Evolutionary conservation across 1,140 invertebrate species (phyloP).

Genomic region (Chironomus striatipennis): DNA sequence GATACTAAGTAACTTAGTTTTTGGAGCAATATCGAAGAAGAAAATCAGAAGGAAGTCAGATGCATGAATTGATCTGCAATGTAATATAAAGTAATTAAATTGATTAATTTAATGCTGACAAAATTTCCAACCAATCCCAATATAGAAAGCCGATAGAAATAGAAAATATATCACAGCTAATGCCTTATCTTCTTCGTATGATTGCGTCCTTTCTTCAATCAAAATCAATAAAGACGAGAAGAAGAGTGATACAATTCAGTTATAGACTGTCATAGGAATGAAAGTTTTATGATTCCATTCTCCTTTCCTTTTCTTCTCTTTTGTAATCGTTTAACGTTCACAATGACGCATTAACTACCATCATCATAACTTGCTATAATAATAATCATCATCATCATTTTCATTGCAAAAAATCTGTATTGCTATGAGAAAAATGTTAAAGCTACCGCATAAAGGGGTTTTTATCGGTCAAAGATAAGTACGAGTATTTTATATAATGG

Average conservation of each 20-base stretch:
- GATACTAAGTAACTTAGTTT: no score
- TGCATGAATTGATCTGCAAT: no score
- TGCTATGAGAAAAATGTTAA: no score
- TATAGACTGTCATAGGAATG: not conserved
- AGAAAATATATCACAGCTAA: conserved; percentile 2
- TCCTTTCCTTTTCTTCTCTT: not conserved
- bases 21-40: no score
- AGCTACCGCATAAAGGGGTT: no score
- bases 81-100: no score
- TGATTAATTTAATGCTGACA: no score
- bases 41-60: no score
- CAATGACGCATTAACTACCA: conserved; percentile 7
- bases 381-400: not conserved
- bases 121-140: no score
- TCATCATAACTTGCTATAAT: not conserved
- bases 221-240: not conserved
- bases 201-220: conserved; percentile 12
- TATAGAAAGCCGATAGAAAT: no score
- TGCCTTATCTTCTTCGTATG: conserved; percentile 12
- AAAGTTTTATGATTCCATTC: conserved; percentile 9
- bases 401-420: not conserved
- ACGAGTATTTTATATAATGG: no score
- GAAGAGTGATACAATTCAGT: not conserved
- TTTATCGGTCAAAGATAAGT: no score
- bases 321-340: not conserved